Evolutionary conservation across 1,140 invertebrate genomes (phyloP), one percentile per base, ranked within the genome.

Genomic region (Drosophila pseudoananassae): DNA sequence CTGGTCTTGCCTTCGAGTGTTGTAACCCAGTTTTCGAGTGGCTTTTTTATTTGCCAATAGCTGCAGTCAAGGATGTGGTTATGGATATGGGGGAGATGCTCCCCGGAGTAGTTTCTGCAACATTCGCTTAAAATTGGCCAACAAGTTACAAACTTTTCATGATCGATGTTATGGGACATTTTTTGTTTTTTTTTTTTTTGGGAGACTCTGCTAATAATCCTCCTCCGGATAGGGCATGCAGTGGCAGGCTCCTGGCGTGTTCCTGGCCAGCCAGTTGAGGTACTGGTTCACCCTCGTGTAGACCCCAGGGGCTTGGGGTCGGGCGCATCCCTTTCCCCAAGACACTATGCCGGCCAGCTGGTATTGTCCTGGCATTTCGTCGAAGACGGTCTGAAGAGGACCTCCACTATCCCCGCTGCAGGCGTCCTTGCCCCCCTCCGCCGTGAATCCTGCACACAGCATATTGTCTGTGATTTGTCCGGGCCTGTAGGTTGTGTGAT

Each of bases 261-360:
- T 94, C 6, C 92, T 79, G 38, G 91, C 91, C 53, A 96, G 94
- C 96, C 96, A 96, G 14, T 93, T 92, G 0, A 95, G 77, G 81
- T 95, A 96, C 73, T 93, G 93, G 7, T 94, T 92, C 0, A 96
- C 94, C 38, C 95, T 92, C 0, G 95, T 96, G 76, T 96, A 96
- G 3, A 96, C 95, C 12, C 95, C 95, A 1, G 95, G 95, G 59
- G 94, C 93, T 3, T 94, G 93, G 2, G 93, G 92, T 60, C 94
- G 91, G 7, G 94, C 95, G 74, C 95, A 95, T 1, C 94, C 95
- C 1, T 94, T 93, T n/a, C 94, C 94, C 95, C 95, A 95, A 0
- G 94, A 94, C 1, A 94, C 93, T n/a, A 94, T 93, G 3, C 94
- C 94, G 84, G 90, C 78, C 33, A 93, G 54, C 47, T 90, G 83